Percentiles rank a stretch among this genome's conserved stretches.
phyloP scores from a whole-genome alignment of 1,140 invertebrate genomes.

The Drosophila sproati region DNA sequence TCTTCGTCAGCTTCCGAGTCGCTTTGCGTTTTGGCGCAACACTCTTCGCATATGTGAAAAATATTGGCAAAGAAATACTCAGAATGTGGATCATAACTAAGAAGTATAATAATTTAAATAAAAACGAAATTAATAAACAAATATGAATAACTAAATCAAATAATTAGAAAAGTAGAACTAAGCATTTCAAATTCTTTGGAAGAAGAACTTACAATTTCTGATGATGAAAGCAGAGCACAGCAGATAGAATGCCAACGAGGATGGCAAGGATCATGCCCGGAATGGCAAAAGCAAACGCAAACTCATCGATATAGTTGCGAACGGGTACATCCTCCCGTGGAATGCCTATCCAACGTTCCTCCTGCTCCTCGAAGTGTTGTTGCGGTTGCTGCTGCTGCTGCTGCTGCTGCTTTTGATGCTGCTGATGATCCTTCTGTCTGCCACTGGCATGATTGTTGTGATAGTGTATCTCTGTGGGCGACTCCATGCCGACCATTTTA shows the following conservation, averaged over 20 bases:
- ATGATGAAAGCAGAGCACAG: constrained; percentile 91
- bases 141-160: constrained; percentile 28
- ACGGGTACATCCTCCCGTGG: constrained; percentile 87
- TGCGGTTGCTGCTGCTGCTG: constrained; percentile 42
- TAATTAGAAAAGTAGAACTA: constrained; percentile 20
- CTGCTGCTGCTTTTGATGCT: not conserved
- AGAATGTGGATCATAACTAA: constrained; percentile 78
- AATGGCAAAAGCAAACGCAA: constrained; percentile 89
- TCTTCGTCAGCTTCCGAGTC: constrained; percentile 52
- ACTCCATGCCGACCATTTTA: constrained; percentile 87
- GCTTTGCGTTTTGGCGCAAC: constrained; percentile 55
- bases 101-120: constrained; percentile 37
- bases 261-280: constrained; percentile 89
- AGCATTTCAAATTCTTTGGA: not conserved
- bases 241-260: constrained; percentile 88
- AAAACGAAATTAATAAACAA: constrained; percentile 30
- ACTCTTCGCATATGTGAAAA: constrained; percentile 84
- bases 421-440: constrained; percentile 48
- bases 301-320: constrained; percentile 90
- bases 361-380: constrained; percentile 32
- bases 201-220: constrained; percentile 90
- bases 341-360: constrained; percentile 80
- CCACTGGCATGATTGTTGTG: constrained; percentile 64
- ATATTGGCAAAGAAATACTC: constrained; percentile 83
- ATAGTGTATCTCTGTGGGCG: constrained; percentile 76